Evolutionary conservation across 2,888 invertebrate species (phyloP).

Genomic region (Xanthia icteritia): DNA sequence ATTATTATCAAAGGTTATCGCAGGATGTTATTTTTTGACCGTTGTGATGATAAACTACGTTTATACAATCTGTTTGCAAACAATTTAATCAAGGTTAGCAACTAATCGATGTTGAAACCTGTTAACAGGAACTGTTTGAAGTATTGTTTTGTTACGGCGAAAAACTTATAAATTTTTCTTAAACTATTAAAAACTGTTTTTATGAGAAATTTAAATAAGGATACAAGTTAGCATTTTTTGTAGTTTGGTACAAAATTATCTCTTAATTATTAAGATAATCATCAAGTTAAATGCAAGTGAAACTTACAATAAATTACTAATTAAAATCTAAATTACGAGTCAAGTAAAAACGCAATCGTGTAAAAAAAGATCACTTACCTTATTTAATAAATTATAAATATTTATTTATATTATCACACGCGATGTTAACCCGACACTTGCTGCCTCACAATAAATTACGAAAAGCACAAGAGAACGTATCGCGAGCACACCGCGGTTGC

Average conservation of each 20-base stretch:
- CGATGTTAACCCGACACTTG: conserved; percentile 25
- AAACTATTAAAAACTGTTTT: not conserved
- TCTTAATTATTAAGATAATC: not conserved
- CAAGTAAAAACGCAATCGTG: not conserved
- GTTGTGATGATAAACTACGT: conserved; percentile 51
- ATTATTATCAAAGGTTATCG: conserved; percentile 57
- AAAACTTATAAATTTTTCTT: not conserved
- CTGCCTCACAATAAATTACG: conserved; percentile 21
- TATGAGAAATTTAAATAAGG: not conserved
- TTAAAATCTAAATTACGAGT: not conserved
- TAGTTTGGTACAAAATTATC: not conserved
- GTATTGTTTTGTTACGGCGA: conserved; percentile 1
- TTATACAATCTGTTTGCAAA: conserved; percentile 69
- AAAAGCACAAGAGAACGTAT: conserved; percentile 34
- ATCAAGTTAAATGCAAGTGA: not conserved
- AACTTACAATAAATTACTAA: not conserved
- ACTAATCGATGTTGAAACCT: conserved; percentile 50
- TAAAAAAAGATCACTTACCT: conserved; percentile 49
- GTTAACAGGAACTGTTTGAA: conserved; percentile 20
- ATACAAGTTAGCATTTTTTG: not conserved
- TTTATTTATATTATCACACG: not conserved
- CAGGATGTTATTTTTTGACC: conserved; percentile 46
- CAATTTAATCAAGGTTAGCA: conserved; percentile 64
- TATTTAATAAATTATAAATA: conserved; percentile 12
- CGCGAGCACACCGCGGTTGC: conserved; percentile 37